phyloP scores from a whole-genome alignment of 2,888 invertebrate species.

The Leptinotarsa tumamoca region DNA sequence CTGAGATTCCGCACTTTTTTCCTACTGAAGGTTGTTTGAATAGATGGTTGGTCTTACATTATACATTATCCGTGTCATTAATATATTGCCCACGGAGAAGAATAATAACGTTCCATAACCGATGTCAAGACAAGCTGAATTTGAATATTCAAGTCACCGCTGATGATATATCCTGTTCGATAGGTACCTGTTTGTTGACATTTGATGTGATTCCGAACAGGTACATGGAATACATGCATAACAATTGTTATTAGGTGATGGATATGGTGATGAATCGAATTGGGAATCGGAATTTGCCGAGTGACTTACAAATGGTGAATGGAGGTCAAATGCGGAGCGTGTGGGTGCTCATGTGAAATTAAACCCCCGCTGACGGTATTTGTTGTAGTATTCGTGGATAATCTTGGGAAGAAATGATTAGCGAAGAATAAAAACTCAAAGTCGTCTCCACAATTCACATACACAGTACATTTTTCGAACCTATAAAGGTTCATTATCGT shows the following conservation, averaged over 20 bases:
- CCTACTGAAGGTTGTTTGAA: conserved; percentile 23
- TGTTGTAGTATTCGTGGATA: too few relatives aligned
- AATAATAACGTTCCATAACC: neutral
- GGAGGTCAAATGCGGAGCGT: neutral
- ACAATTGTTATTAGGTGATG: neutral
- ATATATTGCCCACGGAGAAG: conserved; percentile 21
- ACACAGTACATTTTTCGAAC: too few relatives aligned
- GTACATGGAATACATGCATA: conserved; percentile 1
- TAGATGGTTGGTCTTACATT: conserved; percentile 15
- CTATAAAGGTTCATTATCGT: too few relatives aligned
- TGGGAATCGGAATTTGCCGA: neutral
- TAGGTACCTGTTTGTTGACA: conserved; percentile 8
- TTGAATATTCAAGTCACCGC: conserved; percentile 1
- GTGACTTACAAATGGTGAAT: neutral
- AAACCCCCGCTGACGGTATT: too few relatives aligned
- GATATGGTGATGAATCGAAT: neutral
- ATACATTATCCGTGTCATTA: conserved; percentile 24
- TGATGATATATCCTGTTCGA: conserved; percentile 8
- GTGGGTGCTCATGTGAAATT: too few relatives aligned
- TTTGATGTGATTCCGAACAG: conserved; percentile 7
- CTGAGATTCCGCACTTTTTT: conserved; percentile 15
- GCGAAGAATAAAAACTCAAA: too few relatives aligned
- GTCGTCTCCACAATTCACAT: too few relatives aligned
- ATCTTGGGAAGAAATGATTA: too few relatives aligned
- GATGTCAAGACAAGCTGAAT: conserved; percentile 3